Evolutionary conservation across 2,113 vertebrate species (phyloP).

Genomic region (Genyomyrus donnyi): DNA sequence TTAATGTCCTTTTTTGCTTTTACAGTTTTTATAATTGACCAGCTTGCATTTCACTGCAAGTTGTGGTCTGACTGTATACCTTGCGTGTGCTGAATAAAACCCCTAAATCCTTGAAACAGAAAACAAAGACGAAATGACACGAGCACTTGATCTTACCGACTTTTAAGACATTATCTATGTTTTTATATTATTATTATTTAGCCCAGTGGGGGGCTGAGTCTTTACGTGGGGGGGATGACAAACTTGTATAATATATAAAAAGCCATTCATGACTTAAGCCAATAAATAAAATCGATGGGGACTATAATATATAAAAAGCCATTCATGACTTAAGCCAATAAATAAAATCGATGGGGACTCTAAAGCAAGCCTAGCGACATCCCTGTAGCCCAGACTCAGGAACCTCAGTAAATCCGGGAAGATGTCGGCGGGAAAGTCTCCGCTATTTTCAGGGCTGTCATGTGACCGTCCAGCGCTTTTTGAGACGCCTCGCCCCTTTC

Average conservation of each 20-base stretch:
- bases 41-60: neutral
- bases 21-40: neutral
- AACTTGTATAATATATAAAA: too few species aligned
- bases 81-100: neutral
- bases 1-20: neutral
- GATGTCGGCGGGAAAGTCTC: neutral
- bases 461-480: neutral
- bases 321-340: too few species aligned
- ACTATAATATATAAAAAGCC: too few species aligned
- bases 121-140: neutral
- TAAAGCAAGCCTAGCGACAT: too few species aligned
- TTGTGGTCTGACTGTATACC: neutral
- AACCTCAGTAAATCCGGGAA: neutral
- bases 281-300: too few species aligned
- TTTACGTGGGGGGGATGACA: too few species aligned
- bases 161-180: neutral
- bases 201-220: too few species aligned
- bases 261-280: too few species aligned
- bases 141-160: neutral
- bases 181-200: neutral
- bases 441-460: neutral
- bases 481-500: neutral
- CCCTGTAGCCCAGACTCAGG: neutral
- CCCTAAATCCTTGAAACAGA: neutral
- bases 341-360: too few species aligned